Evolutionary conservation across 2,113 vertebrate genomes (phyloP).

Genomic region (Cyanistes caeruleus): DNA sequence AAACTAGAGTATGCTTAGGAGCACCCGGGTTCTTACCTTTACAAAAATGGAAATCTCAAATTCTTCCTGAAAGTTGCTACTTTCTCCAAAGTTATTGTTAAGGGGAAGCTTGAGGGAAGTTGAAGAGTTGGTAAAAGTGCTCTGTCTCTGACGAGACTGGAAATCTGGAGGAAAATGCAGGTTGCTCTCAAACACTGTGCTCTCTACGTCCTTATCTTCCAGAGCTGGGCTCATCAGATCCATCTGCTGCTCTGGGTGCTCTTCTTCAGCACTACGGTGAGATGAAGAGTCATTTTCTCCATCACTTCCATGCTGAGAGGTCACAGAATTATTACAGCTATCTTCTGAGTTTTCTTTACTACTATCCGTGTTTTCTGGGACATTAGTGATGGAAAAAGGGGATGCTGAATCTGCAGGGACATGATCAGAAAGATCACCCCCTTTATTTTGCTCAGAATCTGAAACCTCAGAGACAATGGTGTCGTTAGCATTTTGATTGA

Average conservation of each 20-base stretch:
- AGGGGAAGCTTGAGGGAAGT: neutral
- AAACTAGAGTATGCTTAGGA: neutral
- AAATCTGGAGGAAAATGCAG: neutral
- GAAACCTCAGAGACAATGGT: neutral
- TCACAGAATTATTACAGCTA: conserved; percentile 20
- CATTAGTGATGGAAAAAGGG: neutral
- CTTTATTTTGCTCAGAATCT: neutral
- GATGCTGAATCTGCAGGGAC: neutral
- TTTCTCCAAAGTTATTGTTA: conserved; percentile 15
- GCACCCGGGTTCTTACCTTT: conserved; percentile 72
- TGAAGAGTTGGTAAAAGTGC: neutral
- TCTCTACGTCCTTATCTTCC: neutral
- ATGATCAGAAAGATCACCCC: neutral
- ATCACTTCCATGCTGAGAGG: neutral
- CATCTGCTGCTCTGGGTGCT: neutral
- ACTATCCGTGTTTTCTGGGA: conserved; percentile 15
- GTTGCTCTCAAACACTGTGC: neutral
- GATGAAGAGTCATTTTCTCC: neutral
- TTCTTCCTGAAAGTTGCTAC: neutral
- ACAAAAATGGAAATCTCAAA: conserved; percentile 67
- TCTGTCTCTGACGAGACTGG: conserved; percentile 6
- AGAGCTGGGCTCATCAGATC: neutral
- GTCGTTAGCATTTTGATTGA: conserved; percentile 22
- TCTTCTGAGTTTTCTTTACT: neutral
- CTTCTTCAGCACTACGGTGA: conserved; percentile 14